Conservation (phyloP, 2,797 vertebrate genomes). For the Channa striata region DNA sequence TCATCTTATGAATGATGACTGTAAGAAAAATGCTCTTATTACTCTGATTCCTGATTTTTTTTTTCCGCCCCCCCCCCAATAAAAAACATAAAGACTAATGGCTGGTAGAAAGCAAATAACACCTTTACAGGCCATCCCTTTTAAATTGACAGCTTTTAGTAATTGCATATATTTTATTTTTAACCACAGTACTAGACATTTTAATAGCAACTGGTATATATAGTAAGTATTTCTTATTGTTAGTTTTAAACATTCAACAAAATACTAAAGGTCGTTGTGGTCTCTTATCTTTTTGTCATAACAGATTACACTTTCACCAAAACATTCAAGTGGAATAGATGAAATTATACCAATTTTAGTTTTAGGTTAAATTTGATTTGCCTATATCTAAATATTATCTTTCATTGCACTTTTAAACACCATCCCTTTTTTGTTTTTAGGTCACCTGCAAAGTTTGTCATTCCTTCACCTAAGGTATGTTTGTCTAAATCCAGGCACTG, state of each 20-base stretch:
- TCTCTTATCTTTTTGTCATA: too few relatives aligned
- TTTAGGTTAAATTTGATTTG: neutral
- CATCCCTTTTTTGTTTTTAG: slow-evolving; percentile 79
- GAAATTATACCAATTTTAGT: neutral
- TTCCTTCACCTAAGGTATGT: slow-evolving; percentile 88
- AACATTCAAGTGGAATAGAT: neutral
- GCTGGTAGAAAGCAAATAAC: neutral
- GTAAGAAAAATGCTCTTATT: neutral
- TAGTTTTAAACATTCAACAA: too few relatives aligned
- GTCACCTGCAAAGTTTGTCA: slow-evolving; percentile 88
- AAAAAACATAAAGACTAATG: neutral
- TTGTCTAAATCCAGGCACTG: slow-evolving; percentile 36
- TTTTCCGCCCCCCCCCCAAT: too few relatives aligned
- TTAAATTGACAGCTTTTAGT: neutral
- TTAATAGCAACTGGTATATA: too few relatives aligned
- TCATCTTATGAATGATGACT: neutral
- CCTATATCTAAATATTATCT: neutral
- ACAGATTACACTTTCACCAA: neutral
- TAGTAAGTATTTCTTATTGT: too few relatives aligned
- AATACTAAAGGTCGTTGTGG: too few relatives aligned
- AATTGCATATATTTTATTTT: too few relatives aligned
- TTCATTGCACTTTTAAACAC: slow-evolving; percentile 13
- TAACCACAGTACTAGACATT: too few relatives aligned
- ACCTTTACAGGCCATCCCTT: neutral
- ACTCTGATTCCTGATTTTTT: neutral